phyloP scores from a whole-genome alignment of 1,140 invertebrate genomes.

The Scylla paramamosain region DNA sequence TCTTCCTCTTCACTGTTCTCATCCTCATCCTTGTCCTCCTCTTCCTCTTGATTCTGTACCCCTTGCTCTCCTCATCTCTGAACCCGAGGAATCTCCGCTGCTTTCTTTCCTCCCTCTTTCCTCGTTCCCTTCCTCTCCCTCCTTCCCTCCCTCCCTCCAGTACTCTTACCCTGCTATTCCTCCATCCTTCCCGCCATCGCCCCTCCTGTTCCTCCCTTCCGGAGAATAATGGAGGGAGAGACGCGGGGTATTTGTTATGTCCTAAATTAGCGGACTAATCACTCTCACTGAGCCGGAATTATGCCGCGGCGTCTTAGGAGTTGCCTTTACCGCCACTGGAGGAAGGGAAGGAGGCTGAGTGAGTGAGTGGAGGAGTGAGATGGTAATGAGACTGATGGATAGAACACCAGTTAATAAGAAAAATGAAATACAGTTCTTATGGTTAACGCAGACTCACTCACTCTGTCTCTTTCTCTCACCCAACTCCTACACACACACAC shows the following conservation, averaged over 20 bases:
- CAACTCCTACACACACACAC: too few species aligned
- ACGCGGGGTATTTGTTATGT: slow-evolving; percentile 64
- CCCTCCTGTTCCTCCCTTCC: slow-evolving; percentile 10
- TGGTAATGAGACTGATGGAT: background rate
- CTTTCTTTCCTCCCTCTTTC: background rate
- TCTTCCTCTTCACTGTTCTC: too few species aligned
- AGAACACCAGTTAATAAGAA: background rate
- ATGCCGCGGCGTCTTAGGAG: slow-evolving; percentile 21
- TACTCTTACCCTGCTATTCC: background rate
- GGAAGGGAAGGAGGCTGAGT: background rate
- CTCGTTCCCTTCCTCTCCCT: background rate
- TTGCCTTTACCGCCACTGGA: background rate
- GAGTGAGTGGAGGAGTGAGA: slow-evolving; percentile 9
- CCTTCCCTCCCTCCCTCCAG: background rate
- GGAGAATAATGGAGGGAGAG: slow-evolving; percentile 60
- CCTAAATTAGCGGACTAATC: slow-evolving; percentile 69
- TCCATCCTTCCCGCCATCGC: background rate
- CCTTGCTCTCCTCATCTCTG: background rate
- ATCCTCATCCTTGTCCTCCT: background rate
- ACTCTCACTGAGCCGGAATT: slow-evolving; percentile 34
- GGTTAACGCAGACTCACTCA: background rate
- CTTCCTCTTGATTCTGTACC: background rate
- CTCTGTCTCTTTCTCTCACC: too few species aligned
- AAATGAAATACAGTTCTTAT: background rate
- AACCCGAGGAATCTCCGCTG: too few species aligned